Evolutionary conservation across 1,140 invertebrate genomes (phyloP), one percentile per base, ranked within the genome.

Genomic region (Stratiolaelaps scimitus): DNA sequence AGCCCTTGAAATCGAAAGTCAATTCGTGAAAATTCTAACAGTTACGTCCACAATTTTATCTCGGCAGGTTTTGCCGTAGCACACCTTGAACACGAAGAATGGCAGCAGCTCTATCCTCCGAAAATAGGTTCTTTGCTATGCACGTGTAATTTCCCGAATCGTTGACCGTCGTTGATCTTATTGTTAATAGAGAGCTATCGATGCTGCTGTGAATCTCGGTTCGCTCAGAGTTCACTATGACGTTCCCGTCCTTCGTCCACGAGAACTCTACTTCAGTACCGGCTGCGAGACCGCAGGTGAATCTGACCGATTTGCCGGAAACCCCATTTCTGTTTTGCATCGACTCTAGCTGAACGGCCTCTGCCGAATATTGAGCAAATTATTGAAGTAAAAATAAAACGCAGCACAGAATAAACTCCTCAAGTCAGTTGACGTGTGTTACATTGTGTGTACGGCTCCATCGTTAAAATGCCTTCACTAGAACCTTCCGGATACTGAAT

Each of bases 141-240:
- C 73, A 74, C 13, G 69, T 72, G 45, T 74, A 74, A 29, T 69
- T 68, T 30, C 72, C 72, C 28, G 67, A 65, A 64, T 70, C 69
- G 43, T 69, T 67, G 56, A 65, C 65, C 64, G 47, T 69, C 0
- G 34, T 34, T 26, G 15, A 29, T 10, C 53, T 26, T 17, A 60
- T 60, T 15, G 53, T 60, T 15, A 60, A 23, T 1, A 60, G 23
- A 26, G 53, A 60, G 13, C 26, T 29, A 26, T 60, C 53, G 15
- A 60, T 34, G 10, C 34, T 34, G 53, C 34, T 60, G n/a, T 29
- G 17, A 4, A 60, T 23, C 10, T 26, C 34, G 15, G 26, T 15
- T 60, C 53, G 53, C 4, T 26, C 53, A 26, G 26, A 17, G 23
- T 34, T 60, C 15, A 60, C 26, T 20, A 60, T 60, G 15, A 60